Percentiles rank a stretch among this genome's conserved stretches.
These are phyloP conservation scores for Drosophila navojoa DNA, from an alignment of 1,140 invertebrate species.

Conservation along the genomic window DNA sequence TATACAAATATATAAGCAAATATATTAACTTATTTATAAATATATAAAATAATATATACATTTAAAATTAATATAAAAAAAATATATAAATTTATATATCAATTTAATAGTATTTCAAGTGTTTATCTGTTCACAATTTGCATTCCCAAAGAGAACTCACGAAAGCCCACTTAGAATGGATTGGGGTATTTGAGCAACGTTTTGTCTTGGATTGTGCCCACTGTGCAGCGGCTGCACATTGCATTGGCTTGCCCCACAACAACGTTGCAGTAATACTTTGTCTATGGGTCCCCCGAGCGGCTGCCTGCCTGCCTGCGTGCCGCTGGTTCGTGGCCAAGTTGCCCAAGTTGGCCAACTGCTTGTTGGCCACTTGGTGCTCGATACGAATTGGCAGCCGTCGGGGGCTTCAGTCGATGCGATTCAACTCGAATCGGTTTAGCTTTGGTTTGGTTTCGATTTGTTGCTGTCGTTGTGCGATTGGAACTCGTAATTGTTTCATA, in stretches of 20 bases:
- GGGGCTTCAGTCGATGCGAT: slow-evolving; percentile 7
- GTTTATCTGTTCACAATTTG: no score
- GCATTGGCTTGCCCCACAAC: slow-evolving; percentile 43
- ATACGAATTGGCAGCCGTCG: slow-evolving; percentile 41
- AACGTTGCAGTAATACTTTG: slow-evolving; percentile 47
- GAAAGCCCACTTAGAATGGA: no score
- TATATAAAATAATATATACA: no score
- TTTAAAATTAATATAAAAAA: not conserved
- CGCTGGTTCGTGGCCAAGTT: slow-evolving; percentile 28
- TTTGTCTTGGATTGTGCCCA: slow-evolving; percentile 21
- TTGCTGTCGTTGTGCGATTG: slow-evolving; percentile 39
- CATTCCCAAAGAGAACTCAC: no score
- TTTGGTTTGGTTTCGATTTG: slow-evolving; percentile 37
- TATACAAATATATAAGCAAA: no score
- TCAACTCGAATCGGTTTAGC: slow-evolving; percentile 18
- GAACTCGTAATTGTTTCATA: slow-evolving; percentile 77
- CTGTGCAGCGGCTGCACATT: slow-evolving; percentile 42
- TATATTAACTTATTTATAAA: no score
- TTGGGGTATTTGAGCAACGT: not conserved
- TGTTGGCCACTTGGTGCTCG: slow-evolving; percentile 54
- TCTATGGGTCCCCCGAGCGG: slow-evolving; percentile 25
- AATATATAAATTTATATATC: no score
- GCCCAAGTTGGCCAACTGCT: slow-evolving; percentile 42
- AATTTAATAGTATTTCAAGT: not conserved
- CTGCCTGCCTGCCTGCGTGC: not conserved